phyloP scores from a whole-genome alignment of 2,113 vertebrate genomes.

The Sterna hirundo region DNA sequence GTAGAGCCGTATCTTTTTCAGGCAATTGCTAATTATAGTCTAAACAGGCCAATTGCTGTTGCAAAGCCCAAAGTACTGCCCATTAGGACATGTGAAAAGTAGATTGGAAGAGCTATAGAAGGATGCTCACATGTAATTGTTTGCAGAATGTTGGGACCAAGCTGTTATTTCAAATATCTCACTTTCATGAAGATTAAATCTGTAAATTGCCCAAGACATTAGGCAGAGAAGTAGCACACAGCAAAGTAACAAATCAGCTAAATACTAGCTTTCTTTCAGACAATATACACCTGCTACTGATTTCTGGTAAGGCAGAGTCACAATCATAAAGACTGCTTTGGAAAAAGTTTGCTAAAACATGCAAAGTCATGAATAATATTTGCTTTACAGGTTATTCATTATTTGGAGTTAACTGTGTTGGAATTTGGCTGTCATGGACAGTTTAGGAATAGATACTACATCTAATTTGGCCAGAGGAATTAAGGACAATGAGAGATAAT shows the following conservation, averaged over 20 bases:
- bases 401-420: neutral
- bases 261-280: neutral
- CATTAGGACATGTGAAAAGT: neutral
- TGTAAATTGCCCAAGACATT: neutral
- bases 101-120: conserved; percentile 11
- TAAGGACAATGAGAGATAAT: neutral
- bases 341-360: neutral
- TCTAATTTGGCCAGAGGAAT: neutral
- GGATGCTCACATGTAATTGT: conserved; percentile 13
- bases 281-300: neutral
- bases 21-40: neutral
- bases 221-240: neutral
- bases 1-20: neutral
- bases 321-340: neutral
- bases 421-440: neutral
- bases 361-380: neutral
- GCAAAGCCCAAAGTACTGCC: neutral
- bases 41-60: neutral
- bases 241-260: neutral
- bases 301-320: neutral
- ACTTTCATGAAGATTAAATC: conserved; percentile 14
- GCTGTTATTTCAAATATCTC: neutral
- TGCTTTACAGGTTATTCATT: neutral
- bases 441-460: neutral
- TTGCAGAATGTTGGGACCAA: neutral